Evolutionary conservation across 1,140 invertebrate genomes (phyloP).

Genomic region (Bombus confusus): DNA sequence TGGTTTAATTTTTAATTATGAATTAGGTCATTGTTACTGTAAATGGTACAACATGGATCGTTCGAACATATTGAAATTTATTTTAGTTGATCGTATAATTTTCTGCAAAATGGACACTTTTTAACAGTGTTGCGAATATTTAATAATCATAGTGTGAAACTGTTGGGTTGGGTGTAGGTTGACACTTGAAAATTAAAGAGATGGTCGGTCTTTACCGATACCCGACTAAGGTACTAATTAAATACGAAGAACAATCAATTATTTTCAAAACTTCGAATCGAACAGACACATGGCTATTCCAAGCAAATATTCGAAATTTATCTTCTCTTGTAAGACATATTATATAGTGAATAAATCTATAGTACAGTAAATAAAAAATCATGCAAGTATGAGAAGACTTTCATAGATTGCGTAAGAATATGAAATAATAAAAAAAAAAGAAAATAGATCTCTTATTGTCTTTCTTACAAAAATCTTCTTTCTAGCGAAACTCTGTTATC

Average conservation of each 20-base stretch:
- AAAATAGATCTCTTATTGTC: not conserved
- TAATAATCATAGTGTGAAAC: not conserved
- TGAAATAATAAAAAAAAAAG: not conserved
- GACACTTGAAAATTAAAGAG: not conserved
- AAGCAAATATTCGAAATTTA: not conserved
- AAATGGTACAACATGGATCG: too few relatives aligned
- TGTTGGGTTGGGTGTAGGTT: not conserved
- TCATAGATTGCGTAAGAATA: not conserved
- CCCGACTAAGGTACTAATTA: not conserved
- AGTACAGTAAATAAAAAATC: too few relatives aligned
- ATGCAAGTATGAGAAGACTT: too few relatives aligned
- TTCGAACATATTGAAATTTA: too few relatives aligned
- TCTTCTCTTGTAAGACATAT: not conserved
- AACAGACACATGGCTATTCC: not conserved
- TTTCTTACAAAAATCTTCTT: not conserved
- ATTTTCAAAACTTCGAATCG: not conserved
- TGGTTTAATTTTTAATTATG: too few relatives aligned
- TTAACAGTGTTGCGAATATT: not conserved
- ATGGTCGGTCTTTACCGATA: not conserved
- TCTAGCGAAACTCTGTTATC: not conserved
- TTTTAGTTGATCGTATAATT: too few relatives aligned
- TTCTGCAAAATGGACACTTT: too few relatives aligned
- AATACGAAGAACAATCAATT: not conserved
- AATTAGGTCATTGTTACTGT: too few relatives aligned
- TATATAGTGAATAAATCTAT: not conserved